Percentiles rank a stretch among this genome's conserved stretches.
Evolutionary conservation across 2,113 vertebrate species (phyloP).

Genomic region (Sceloporus tristichus): DNA sequence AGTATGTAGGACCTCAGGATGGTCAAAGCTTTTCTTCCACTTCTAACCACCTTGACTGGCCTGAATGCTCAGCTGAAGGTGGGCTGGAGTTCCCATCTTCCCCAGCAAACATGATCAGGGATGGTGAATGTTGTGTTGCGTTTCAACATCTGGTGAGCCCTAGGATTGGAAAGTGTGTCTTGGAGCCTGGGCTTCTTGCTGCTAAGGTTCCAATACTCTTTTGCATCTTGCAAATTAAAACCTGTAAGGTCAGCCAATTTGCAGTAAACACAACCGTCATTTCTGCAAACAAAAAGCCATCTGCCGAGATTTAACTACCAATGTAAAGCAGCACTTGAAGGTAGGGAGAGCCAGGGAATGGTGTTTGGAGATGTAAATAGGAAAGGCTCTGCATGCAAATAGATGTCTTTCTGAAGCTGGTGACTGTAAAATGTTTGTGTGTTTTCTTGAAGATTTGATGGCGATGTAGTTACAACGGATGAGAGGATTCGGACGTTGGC

Average conservation of each 20-base stretch:
- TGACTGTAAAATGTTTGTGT: constrained; percentile 6
- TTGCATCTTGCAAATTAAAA: not conserved
- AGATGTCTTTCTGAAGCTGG: not conserved
- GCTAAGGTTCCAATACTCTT: too few species aligned
- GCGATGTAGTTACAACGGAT: constrained; percentile 92
- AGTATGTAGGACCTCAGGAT: too few species aligned
- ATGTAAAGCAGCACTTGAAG: constrained; percentile 16
- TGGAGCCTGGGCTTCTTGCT: too few species aligned
- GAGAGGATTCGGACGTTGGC: constrained; percentile 92
- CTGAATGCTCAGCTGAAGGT: too few species aligned
- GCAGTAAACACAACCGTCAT: not conserved
- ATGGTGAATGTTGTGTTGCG: too few species aligned
- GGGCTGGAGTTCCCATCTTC: too few species aligned
- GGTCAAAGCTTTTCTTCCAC: too few species aligned
- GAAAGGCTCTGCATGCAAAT: constrained; percentile 18
- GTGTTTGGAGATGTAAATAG: constrained; percentile 30
- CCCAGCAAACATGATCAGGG: too few species aligned
- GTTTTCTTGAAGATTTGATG: constrained; percentile 86
- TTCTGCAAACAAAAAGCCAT: constrained; percentile 2
- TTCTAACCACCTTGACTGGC: too few species aligned
- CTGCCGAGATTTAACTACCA: not conserved
- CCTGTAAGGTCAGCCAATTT: not conserved
- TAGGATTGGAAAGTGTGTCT: too few species aligned
- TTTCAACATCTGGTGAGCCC: too few species aligned
- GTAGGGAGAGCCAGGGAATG: not conserved